Conservation (phyloP, 2,113 vertebrate species). For the Catharus fuscescens region DNA sequence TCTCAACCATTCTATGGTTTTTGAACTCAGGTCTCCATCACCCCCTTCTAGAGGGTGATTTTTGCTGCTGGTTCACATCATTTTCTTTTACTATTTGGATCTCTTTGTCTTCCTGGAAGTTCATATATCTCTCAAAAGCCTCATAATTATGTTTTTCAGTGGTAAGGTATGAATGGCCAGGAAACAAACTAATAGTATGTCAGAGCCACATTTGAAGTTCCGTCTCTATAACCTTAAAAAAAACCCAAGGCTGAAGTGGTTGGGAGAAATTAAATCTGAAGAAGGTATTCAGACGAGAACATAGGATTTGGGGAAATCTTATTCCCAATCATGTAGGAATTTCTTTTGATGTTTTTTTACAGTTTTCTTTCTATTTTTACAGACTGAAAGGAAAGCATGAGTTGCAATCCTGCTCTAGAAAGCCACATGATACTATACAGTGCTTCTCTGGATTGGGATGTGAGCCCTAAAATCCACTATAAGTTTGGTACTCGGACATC, state of each 20-base stretch:
- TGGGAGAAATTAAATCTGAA: background rate
- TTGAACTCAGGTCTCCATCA: background rate
- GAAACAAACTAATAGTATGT: background rate
- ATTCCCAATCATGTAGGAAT: background rate
- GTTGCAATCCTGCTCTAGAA: background rate
- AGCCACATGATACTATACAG: background rate
- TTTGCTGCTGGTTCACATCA: background rate
- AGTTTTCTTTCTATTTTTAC: background rate
- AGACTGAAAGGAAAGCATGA: background rate
- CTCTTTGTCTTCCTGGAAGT: background rate
- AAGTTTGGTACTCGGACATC: background rate
- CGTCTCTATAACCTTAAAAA: background rate
- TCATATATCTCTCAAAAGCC: background rate
- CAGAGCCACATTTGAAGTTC: background rate
- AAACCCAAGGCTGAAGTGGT: background rate
- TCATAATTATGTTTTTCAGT: background rate
- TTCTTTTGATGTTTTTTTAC: background rate
- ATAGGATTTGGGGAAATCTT: background rate
- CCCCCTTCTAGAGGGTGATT: background rate
- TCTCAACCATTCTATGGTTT: background rate
- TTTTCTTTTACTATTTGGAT: background rate
- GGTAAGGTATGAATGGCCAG: background rate
- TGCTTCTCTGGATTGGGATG: background rate
- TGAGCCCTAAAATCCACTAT: background rate
- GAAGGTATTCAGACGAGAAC: background rate